Base-by-base conservation (phyloP, 2,797 vertebrate species). In the Tenualosa ilisha region DNA sequence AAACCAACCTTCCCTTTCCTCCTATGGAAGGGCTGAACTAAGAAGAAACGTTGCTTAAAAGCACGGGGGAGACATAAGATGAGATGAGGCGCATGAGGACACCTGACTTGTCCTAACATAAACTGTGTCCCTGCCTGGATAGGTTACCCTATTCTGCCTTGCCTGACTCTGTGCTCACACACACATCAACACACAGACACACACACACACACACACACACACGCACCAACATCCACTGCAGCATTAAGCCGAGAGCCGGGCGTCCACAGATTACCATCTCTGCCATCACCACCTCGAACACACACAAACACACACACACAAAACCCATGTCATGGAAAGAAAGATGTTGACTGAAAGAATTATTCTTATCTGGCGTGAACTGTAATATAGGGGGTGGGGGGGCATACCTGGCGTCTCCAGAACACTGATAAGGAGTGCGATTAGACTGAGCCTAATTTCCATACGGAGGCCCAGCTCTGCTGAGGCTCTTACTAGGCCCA, bases 361-460 rank as follows among this genome's bases (percentile, higher is more conserved):
- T 11, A 79, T 15, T 15, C 37, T 79, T 79, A 79, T 79, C 40
- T 79, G 72, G 17, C 1, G 17, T 79, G 72, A 40, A 31, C 8
- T 6, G 54, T 6, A 20, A 20, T 1, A 22, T 0, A 17, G 40
- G 37, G 40, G 37, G 68, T 20, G 26, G 12, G 37, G 65, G 12
- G 54, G 20, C 3, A 22, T 24, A n/a, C n/a, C 59, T 3, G 31
- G 24, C 31, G 65, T 31, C 5, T 79, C 17, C 17, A 43, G 72
- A 46, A n/a, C 37, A 46, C 72, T 79, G 72, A 79, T 79, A 79
- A 79, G 72, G 7, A 46, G 15, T 22, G 72, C 9, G 37, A 79
- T 79, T 79, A 79, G 40, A 79, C 46, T 17, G 40, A 46, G 37
- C 1, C 72, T 22, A 79, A 79, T 79, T 79, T 79, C 72, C 72